These are phyloP conservation scores for Folsomia manolachei DNA, from an alignment of 2,888 invertebrate genomes.

Conservation along the genomic window DNA sequence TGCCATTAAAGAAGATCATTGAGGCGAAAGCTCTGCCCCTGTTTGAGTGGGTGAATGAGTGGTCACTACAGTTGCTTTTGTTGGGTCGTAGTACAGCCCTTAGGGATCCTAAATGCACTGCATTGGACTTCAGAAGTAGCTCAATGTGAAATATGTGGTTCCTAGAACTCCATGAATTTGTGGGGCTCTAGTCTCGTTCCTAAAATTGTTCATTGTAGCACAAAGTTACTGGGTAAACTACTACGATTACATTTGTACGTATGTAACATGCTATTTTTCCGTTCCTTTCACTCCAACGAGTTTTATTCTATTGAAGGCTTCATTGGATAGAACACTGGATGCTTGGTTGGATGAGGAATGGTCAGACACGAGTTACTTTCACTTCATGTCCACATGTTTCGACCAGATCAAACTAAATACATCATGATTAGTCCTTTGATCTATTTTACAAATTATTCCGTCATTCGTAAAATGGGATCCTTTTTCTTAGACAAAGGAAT, in stretches of 20 bases:
- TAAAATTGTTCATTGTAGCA: conserved; percentile 14
- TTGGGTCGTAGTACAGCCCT: conserved; percentile 6
- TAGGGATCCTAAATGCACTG: not conserved
- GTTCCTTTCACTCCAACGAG: not conserved
- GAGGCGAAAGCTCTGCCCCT: conserved; percentile 2
- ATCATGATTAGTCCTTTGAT: conserved; percentile 31
- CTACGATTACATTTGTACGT: not conserved
- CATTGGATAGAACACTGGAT: not conserved
- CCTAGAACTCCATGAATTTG: too few relatives aligned
- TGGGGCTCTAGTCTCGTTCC: too few relatives aligned
- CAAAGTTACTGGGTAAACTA: conserved; percentile 3
- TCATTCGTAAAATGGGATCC: conserved; percentile 28
- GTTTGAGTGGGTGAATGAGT: conserved; percentile 10
- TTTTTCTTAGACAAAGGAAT: too few relatives aligned
- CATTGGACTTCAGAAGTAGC: too few relatives aligned
- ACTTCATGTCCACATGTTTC: conserved; percentile 18
- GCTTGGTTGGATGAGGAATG: not conserved
- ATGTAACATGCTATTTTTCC: not conserved
- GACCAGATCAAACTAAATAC: conserved; percentile 15
- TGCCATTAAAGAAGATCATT: conserved; percentile 5
- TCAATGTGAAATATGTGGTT: too few relatives aligned
- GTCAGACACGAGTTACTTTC: conserved; percentile 21
- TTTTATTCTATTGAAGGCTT: not conserved
- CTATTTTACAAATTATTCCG: conserved; percentile 28
- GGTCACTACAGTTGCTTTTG: conserved; percentile 1